Base-by-base conservation (phyloP, 2,888 invertebrate species). In the Tanytarsus gracilentus region DNA sequence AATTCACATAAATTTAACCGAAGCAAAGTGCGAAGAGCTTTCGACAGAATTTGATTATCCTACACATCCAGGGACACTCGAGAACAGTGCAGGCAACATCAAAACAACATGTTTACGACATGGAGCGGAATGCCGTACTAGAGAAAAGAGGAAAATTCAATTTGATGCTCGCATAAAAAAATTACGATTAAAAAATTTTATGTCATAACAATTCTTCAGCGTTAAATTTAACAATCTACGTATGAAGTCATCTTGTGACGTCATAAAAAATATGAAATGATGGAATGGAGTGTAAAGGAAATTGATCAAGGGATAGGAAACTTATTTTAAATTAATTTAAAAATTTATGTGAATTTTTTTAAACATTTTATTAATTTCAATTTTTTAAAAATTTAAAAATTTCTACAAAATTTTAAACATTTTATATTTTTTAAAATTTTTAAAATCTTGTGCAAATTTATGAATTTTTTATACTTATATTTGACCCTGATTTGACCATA, bases 31-130 rank as follows among this genome's bases (percentile, higher is more conserved):
- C n/a, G n/a, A n/a, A n/a, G n/a, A n/a, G n/a, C n/a, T n/a, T n/a
- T n/a, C n/a, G n/a, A n/a, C n/a, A 23, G 9, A 44, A 44, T 18
- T 18, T 44, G 11, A 44, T 44, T 8, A 44, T 44, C 23, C 44
- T 23, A 18, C 44, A 44, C 23, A 18, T 44, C 14, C 16, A 11
- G 8, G 44, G 23, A 4, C 44, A 44, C 23, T 44, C 23, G 18
- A 18, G 11, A 44, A 44, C 44, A 23, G 23, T 18, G 23, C 21
- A 44, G 23, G 44, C 18, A 33, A 18, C 44, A 44, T 44, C 44
- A 44, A 44, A 44, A 44, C 23, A 44, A 44, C 44, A 44, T 44
- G 44, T 44, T 44, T 44, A 44, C 44, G 44, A 44, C 44, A 44
- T 11, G 11, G 23, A 9, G 29, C 29, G 33, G 11, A 33, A 33